Conservation (phyloP, 2,888 invertebrate genomes). For the Nomada lathburiana region DNA sequence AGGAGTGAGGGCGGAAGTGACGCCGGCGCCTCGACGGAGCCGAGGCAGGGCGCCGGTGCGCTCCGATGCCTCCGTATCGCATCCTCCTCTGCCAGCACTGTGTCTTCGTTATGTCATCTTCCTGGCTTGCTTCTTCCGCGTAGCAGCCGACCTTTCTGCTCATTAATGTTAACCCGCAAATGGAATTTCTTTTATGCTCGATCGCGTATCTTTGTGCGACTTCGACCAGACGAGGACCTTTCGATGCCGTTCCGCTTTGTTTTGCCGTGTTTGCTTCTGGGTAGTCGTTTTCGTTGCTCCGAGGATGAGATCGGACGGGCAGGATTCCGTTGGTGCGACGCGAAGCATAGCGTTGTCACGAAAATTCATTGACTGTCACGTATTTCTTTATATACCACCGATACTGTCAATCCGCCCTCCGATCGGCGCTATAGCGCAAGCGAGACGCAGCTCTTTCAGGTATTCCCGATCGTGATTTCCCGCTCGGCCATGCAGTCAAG, state of each 20-base stretch:
- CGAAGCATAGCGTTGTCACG: not conserved
- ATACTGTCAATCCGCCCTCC: constrained; percentile 16
- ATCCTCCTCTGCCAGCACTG: constrained; percentile 78
- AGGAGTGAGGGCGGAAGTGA: constrained; percentile 81
- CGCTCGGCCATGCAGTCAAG: constrained; percentile 54
- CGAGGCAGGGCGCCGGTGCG: constrained; percentile 83
- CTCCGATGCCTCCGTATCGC: constrained; percentile 81
- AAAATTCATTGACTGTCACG: not conserved
- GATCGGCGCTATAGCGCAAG: constrained; percentile 48
- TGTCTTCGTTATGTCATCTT: constrained; percentile 83
- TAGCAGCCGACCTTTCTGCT: constrained; percentile 15
- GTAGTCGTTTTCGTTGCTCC: no score
- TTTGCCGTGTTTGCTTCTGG: no score
- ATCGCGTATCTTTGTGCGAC: not conserved
- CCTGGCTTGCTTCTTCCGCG: constrained; percentile 75
- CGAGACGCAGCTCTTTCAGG: constrained; percentile 37
- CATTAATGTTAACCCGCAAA: constrained; percentile 34
- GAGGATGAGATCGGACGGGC: no score
- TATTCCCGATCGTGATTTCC: constrained; percentile 74
- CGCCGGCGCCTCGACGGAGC: constrained; percentile 84
- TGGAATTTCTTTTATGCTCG: constrained; percentile 9
- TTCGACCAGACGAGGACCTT: not conserved
- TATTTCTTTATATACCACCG: constrained; percentile 6
- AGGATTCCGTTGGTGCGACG: no score
- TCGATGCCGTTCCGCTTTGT: not conserved